Evolutionary conservation across 2,797 vertebrate genomes (phyloP).

Genomic region (Orestias chungarensis): DNA sequence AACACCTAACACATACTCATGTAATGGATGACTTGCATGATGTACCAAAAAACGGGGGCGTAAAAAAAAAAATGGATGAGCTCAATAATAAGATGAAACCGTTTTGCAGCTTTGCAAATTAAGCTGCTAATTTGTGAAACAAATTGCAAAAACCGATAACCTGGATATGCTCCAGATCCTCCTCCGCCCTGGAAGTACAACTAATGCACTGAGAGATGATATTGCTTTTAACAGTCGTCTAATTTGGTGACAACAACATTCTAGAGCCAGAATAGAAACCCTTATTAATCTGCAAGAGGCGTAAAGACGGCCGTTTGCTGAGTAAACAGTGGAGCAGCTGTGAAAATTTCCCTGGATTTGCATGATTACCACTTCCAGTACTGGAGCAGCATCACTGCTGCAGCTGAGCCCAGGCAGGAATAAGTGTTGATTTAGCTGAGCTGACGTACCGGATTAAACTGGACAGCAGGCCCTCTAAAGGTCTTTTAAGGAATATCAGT

Average conservation of each 20-base stretch:
- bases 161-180: background rate
- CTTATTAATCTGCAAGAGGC: background rate
- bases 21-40: background rate
- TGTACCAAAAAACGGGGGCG: background rate
- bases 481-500: too few species aligned
- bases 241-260: constrained; percentile 10
- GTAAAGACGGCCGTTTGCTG: constrained; percentile 12
- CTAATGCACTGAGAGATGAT: background rate
- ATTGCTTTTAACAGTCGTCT: background rate
- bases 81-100: background rate
- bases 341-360: constrained; percentile 40
- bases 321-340: constrained; percentile 32
- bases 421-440: constrained; percentile 36
- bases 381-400: constrained; percentile 26
- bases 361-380: constrained; percentile 43
- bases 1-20: background rate
- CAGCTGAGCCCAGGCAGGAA: constrained; percentile 36
- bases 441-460: constrained; percentile 30
- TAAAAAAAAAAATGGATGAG: background rate
- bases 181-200: background rate
- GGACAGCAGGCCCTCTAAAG: constrained; percentile 14
- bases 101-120: background rate
- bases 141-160: background rate
- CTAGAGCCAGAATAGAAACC: constrained; percentile 11
- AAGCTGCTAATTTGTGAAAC: constrained; percentile 3